Percentiles rank a stretch among this genome's conserved stretches.
Conservation (phyloP, 2,888 invertebrate genomes). For the Athalia circularis region DNA sequence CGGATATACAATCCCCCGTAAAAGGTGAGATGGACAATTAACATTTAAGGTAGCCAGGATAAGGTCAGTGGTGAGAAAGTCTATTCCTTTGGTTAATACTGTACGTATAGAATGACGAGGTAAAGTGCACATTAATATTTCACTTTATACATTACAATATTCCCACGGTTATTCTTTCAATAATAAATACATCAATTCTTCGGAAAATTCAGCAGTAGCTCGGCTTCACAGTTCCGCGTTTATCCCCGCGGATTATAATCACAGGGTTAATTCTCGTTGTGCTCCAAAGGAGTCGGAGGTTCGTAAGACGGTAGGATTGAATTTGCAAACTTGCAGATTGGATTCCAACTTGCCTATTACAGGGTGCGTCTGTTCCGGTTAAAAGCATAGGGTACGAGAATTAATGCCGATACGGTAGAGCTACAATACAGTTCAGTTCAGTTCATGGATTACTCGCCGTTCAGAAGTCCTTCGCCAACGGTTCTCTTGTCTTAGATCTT, state of each 20-base stretch:
- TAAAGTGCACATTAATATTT: neutral
- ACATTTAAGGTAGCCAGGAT: conserved; percentile 23
- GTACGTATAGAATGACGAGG: neutral
- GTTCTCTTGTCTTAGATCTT: conserved; percentile 37
- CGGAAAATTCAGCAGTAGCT: neutral
- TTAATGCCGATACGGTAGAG: conserved; percentile 73
- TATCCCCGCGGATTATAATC: conserved; percentile 37
- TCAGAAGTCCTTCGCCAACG: conserved; percentile 36
- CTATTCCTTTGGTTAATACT: neutral
- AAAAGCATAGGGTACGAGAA: conserved; percentile 73
- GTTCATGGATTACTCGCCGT: conserved; percentile 67
- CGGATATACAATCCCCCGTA: conserved; percentile 10
- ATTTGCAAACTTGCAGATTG: conserved; percentile 75
- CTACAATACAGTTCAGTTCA: conserved; percentile 46
- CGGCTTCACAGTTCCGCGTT: neutral
- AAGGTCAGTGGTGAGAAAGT: conserved; percentile 21
- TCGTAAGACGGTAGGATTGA: conserved; percentile 72
- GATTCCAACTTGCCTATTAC: conserved; percentile 75
- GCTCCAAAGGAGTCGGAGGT: conserved; percentile 43
- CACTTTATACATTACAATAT: no score
- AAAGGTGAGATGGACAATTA: conserved; percentile 38
- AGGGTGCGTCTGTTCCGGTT: conserved; percentile 74
- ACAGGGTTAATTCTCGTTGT: conserved; percentile 40
- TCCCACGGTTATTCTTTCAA: neutral
- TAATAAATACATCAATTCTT: conserved; percentile 13